Base-by-base conservation (phyloP, 2,113 vertebrate species). In the Malurus melanocephalus region DNA sequence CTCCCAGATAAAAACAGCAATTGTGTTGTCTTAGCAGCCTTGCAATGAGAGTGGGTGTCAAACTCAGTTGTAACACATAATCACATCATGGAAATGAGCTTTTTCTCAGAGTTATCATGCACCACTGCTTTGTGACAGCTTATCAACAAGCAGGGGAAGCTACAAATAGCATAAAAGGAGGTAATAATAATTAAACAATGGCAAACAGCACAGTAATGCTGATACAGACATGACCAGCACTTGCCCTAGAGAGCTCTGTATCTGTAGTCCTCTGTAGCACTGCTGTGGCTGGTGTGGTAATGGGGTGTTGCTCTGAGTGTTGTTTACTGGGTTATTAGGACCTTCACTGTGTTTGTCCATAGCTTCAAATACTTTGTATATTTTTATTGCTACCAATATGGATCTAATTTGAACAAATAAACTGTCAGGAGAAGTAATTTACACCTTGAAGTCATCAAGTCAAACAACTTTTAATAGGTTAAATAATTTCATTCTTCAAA, bases 1-100 rank as follows among this genome's bases (percentile, higher is more conserved):
- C 78, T 94, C 74, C 80, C 86, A 94, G 93, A 93, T 89, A 88
- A 92, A 93, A 93, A 35, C 74, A 88, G 92, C 64, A 87, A 76
- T 85, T 94, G 74, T 90, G 74, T 84, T 93, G 86, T 86, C 59
- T 92, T 76, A 80, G 64, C 43, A 83, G 86, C 88, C 92, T 90
- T 76, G 78, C 82, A 86, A 60, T 60, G 74, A 76, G 40, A 88
- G 90, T 80, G 90, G 86, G 80, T 96, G 93, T 93, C 74, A 77
- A 87, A 93, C 35, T 65, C 9, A 2, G 52, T 91, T 87, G 71
- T 91, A 94, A 79, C 88, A 85, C 71, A 59, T 82, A 94, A 88
- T 93, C 85, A 83, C 40, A 87, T 76, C 27, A 67, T 90, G 78
- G 71, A 95, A 94, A 85, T 71, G 71, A 92, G 72, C 40, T 89